These are phyloP conservation scores for Sarcophaga carnaria DNA, from an alignment of 2,888 invertebrate genomes.

Conservation along the genomic window DNA sequence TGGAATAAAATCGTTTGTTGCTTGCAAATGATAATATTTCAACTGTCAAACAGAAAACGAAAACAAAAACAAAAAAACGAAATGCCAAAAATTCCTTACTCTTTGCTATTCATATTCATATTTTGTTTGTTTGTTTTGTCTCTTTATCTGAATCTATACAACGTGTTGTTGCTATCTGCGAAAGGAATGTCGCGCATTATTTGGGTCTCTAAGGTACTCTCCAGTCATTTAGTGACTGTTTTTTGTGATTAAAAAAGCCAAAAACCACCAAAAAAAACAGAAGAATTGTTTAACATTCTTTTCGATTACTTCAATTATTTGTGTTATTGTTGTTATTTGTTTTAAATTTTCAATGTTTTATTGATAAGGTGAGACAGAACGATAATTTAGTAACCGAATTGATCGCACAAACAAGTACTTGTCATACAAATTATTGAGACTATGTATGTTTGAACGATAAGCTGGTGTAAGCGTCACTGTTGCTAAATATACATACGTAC, in stretches of 20 bases:
- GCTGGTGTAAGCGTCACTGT: neutral
- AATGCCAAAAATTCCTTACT: neutral
- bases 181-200: neutral
- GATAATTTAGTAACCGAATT: constrained; percentile 28
- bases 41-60: neutral
- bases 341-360: neutral
- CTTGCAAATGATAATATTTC: constrained; percentile 4
- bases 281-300: neutral
- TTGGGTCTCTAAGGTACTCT: neutral
- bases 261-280: neutral
- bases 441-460: constrained; percentile 40
- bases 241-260: neutral
- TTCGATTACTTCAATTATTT: neutral
- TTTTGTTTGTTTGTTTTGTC: neutral
- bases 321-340: neutral
- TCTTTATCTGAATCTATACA: neutral
- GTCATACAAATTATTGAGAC: constrained; percentile 50
- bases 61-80: neutral
- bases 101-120: neutral
- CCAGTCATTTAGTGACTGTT: too few relatives aligned
- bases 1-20: constrained; percentile 1
- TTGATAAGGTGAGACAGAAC: neutral
- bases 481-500: too few relatives aligned
- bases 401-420: constrained; percentile 38
- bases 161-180: neutral